Base-by-base conservation (phyloP, 2,113 vertebrate genomes). In the Sprattus sprattus region DNA sequence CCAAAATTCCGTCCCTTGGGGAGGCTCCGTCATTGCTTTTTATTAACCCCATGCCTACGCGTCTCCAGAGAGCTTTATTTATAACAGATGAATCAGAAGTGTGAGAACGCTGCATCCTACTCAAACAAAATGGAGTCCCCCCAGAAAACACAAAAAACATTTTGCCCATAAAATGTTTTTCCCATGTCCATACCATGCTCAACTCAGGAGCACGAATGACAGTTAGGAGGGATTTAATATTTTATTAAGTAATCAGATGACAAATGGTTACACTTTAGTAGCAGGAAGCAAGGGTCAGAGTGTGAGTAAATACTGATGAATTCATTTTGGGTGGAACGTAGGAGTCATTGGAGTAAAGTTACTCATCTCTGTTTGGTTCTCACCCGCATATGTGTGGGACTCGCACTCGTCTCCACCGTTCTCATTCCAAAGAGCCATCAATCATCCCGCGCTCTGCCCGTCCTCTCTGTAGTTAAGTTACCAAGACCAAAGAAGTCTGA, bases 1-100 rank as follows among this genome's bases (percentile, higher is more conserved):
- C 91, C 88, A 85, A 86, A 90, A 83, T 83, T 83, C 75, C 64
- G 84, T 87, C 9, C 47, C 82, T 81, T 83, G 85, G 82, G 86
- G 88, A 87, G 83, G 46, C 81, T 45, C 64, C 81, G 28, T 85
- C 80, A 85, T 86, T 22, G 47, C 87, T 84, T 89, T 88, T 89
- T 83, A 89, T 88, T 88, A 87, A 91, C 87, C 85, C 86, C 87
- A 87, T 83, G 87, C 86, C 90, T 83, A 67, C 10, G 82, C 44
- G 80, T 57, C 89, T 88, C 86, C 25, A 54, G 86, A 85, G 88
- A 83, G 75, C 46, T 84, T 90, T 89, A 89, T 89, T 86, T 81
- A 78, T 50, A 88, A 89, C 88, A 84, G 85, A 87, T 88, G 88
- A 89, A 86, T 84, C 86, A 86, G 54, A 82, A 82, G 71, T 86